Evolutionary conservation across 2,797 vertebrate genomes (phyloP).

Genomic region (Acipenser transmontanus): DNA sequence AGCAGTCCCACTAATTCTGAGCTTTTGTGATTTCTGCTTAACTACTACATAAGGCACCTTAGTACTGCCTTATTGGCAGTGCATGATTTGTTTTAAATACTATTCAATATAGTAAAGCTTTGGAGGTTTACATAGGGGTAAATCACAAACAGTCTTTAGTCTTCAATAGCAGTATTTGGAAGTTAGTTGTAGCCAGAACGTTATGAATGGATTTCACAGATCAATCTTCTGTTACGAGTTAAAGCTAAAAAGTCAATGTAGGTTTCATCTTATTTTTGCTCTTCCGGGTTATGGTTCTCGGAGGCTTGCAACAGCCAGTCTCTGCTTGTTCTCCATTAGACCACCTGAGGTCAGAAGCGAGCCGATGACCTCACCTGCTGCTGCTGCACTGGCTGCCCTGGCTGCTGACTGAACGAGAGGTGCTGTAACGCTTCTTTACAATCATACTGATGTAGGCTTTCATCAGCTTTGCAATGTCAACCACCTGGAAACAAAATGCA

Average conservation of each 20-base stretch:
- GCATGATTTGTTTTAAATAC: constrained; percentile 8
- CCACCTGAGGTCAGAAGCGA: no score
- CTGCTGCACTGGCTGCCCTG: constrained; percentile 76
- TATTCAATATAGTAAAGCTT: constrained; percentile 41
- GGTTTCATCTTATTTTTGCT: background rate
- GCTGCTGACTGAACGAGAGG: constrained; percentile 81
- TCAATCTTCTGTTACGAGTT: background rate
- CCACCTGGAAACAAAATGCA: constrained; percentile 65
- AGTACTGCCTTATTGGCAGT: constrained; percentile 43
- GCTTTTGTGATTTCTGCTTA: constrained; percentile 18
- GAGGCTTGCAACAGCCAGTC: no score
- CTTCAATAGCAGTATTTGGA: background rate
- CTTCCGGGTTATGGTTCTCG: no score
- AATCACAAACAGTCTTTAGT: background rate
- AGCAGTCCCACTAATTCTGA: background rate
- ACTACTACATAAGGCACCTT: constrained; percentile 21
- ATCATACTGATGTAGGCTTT: constrained; percentile 98
- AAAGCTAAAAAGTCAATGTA: background rate
- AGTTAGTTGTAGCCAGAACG: background rate
- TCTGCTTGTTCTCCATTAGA: no score
- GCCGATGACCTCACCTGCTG: constrained; percentile 42
- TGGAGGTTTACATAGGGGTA: constrained; percentile 30
- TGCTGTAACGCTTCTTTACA: constrained; percentile 94
- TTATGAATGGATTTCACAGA: background rate
- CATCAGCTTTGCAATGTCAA: constrained; percentile 96